These are phyloP conservation scores for Catotricha subobsoleta DNA, from an alignment of 2,888 invertebrate genomes.

Conservation along the genomic window DNA sequence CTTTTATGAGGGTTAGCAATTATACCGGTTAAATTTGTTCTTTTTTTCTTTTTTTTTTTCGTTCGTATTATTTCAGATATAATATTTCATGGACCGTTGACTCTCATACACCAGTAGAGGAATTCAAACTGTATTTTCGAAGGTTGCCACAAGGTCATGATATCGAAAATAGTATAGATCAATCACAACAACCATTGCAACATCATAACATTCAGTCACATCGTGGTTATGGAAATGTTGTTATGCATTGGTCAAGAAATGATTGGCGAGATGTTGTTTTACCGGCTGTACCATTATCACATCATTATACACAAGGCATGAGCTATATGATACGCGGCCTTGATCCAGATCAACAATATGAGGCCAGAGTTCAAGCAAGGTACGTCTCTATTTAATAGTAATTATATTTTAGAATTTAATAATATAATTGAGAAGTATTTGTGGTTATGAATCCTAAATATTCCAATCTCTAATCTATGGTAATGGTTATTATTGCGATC, in stretches of 20 bases:
- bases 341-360: conserved; percentile 45
- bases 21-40: neutral
- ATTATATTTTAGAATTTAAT: too few species aligned
- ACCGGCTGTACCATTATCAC: conserved; percentile 33
- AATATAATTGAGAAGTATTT: too few species aligned
- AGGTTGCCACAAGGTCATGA: conserved; percentile 37
- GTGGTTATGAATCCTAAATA: too few species aligned
- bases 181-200: conserved; percentile 29
- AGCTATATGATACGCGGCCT: conserved; percentile 46
- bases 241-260: conserved; percentile 30
- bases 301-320: conserved; percentile 41
- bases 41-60: neutral
- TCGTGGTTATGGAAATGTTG: conserved; percentile 19
- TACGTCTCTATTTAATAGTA: conserved; percentile 17
- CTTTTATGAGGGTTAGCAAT: conserved; percentile 8
- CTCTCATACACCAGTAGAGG: conserved; percentile 46
- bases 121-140: conserved; percentile 45
- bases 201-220: conserved; percentile 27
- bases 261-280: conserved; percentile 41
- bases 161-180: conserved; percentile 29
- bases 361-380: conserved; percentile 45
- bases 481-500: too few species aligned
- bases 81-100: conserved; percentile 51
- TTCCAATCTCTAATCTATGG: too few species aligned
- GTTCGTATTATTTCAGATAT: conserved; percentile 30